A percentile compares a stretch with the other conserved stretches of the same genome.
Conservation (phyloP, 1,140 invertebrate species). For the Drosophila ananassae region DNA sequence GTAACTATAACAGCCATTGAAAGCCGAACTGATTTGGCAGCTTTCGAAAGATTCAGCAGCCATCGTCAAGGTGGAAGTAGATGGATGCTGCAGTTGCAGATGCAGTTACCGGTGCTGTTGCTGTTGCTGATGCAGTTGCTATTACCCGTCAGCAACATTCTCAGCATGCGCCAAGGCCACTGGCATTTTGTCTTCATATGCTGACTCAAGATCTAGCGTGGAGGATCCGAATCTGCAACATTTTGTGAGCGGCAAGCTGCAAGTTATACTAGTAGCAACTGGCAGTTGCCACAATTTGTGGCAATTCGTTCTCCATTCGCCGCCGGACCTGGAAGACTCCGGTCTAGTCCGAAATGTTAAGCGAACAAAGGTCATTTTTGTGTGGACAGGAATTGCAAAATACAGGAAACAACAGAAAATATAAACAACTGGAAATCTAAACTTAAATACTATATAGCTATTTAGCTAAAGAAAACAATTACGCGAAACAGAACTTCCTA, state of each 20-base stretch:
- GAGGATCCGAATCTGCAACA: constrained; percentile 10
- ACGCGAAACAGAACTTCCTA: neutral
- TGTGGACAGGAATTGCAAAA: constrained; percentile 5
- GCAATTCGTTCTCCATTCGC: constrained; percentile 15
- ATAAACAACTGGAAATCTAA: too few relatives aligned
- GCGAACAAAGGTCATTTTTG: constrained; percentile 34
- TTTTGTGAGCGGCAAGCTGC: constrained; percentile 34
- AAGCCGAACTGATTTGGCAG: constrained; percentile 69
- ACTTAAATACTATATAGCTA: too few relatives aligned
- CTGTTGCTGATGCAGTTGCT: constrained; percentile 4
- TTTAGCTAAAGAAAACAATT: too few relatives aligned
- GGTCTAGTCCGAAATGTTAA: constrained; percentile 32
- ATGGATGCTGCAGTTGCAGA: constrained; percentile 26
- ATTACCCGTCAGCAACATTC: constrained; percentile 60
- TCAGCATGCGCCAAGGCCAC: constrained; percentile 76
- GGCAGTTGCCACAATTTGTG: constrained; percentile 10
- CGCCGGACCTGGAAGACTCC: constrained; percentile 17
- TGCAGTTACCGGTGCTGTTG: constrained; percentile 14
- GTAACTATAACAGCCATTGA: constrained; percentile 69
- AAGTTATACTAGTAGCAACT: constrained; percentile 10
- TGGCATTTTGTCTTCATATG: constrained; percentile 63
- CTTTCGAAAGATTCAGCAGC: constrained; percentile 69
- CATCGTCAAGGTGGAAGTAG: constrained; percentile 40
- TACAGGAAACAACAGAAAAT: neutral
- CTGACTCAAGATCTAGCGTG: constrained; percentile 17